Conservation (phyloP, 2,888 invertebrate genomes). For the Caenorhabditis becei region DNA sequence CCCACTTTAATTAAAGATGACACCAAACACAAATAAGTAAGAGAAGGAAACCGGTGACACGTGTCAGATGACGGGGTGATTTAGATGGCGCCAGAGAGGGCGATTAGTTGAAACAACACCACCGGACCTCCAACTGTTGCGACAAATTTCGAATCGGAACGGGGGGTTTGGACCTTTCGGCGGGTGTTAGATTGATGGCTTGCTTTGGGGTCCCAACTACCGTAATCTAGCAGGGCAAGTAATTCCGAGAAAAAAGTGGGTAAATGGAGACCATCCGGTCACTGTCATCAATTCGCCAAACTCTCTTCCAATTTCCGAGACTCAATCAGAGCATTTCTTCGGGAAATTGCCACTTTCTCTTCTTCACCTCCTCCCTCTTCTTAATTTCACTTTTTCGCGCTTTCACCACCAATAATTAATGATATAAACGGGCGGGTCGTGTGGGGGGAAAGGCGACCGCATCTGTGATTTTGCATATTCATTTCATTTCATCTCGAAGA, state of each 20-base stretch:
- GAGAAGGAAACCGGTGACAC: slow-evolving; percentile 15
- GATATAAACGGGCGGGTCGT: slow-evolving; percentile 22
- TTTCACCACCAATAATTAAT: slow-evolving; percentile 38
- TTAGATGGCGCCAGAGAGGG: slow-evolving; percentile 59
- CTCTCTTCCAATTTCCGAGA: slow-evolving; percentile 48
- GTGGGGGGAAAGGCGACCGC: not conserved
- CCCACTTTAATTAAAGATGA: slow-evolving; percentile 44
- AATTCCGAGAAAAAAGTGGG: not conserved
- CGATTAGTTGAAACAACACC: slow-evolving; percentile 53
- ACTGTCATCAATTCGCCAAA: slow-evolving; percentile 28
- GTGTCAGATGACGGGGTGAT: slow-evolving; percentile 53
- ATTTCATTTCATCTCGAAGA: slow-evolving; percentile 11
- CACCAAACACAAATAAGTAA: slow-evolving; percentile 4
- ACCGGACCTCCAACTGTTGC: slow-evolving; percentile 47
- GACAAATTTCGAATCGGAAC: slow-evolving; percentile 40
- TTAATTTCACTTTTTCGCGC: slow-evolving; percentile 48
- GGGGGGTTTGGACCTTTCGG: too few species aligned
- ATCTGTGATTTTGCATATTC: slow-evolving; percentile 54
- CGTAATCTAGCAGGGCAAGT: too few species aligned
- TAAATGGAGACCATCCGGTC: slow-evolving; percentile 20
- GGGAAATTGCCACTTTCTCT: slow-evolving; percentile 67
- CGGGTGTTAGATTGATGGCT: not conserved
- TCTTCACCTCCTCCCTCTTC: slow-evolving; percentile 22
- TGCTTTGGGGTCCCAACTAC: too few species aligned
- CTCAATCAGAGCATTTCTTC: slow-evolving; percentile 20